phyloP scores from a whole-genome alignment of 1,140 invertebrate species.

The Drosophila ficusphila region DNA sequence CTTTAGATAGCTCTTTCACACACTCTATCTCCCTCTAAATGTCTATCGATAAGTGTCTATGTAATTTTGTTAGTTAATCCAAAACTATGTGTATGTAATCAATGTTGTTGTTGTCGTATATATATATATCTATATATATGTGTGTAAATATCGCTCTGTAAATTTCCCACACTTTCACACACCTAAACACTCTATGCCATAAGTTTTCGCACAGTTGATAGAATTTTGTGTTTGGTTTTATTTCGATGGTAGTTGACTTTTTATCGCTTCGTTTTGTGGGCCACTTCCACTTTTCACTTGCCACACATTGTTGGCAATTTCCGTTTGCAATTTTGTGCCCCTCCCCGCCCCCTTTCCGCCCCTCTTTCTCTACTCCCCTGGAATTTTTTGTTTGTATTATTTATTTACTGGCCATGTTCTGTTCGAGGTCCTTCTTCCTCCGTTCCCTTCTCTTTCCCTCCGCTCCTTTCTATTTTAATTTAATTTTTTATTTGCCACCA shows the following conservation, averaged over 20 bases:
- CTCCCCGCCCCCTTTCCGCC: neutral
- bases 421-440: conserved; percentile 19
- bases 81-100: conserved; percentile 37
- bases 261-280: conserved; percentile 14
- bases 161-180: conserved; percentile 14
- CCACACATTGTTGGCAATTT: conserved; percentile 65
- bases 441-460: neutral
- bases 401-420: conserved; percentile 83
- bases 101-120: conserved; percentile 38
- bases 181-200: conserved; percentile 45
- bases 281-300: conserved; percentile 8
- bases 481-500: conserved; percentile 50
- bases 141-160: conserved; percentile 27
- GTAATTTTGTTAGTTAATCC: conserved; percentile 37
- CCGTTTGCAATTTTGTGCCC: conserved; percentile 63
- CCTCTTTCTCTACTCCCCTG: neutral
- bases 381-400: conserved; percentile 46
- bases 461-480: conserved; percentile 66
- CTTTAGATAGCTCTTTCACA: conserved; percentile 32
- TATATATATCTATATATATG: conserved; percentile 13
- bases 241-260: conserved; percentile 11
- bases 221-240: conserved; percentile 29
- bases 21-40: conserved; percentile 36
- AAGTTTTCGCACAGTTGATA: conserved; percentile 58
- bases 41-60: conserved; percentile 43